A percentile compares a stretch with the other conserved stretches of the same genome.
Evolutionary conservation across 2,888 invertebrate genomes (phyloP).

Genomic region (Mythimna impura): DNA sequence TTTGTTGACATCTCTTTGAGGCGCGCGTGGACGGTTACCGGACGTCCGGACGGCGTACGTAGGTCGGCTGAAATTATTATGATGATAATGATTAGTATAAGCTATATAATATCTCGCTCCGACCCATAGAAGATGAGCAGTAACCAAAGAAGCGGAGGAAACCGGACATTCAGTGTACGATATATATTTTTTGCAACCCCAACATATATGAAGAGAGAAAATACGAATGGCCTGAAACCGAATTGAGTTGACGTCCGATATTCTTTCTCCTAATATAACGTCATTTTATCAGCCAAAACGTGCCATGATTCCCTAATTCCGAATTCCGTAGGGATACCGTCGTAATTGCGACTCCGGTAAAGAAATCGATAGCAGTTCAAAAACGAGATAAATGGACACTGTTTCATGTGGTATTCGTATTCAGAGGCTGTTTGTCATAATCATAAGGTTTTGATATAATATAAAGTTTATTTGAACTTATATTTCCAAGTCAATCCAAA

Average conservation of each 20-base stretch:
- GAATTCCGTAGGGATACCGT: constrained; percentile 4
- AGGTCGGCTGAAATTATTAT: too few species aligned
- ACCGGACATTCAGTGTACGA: too few species aligned
- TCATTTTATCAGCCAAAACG: constrained; percentile 40
- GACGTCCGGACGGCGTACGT: too few species aligned
- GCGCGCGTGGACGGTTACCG: too few species aligned
- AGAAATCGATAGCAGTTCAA: constrained; percentile 24
- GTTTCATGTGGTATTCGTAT: constrained; percentile 24
- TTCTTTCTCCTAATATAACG: constrained; percentile 19
- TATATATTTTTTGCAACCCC: too few species aligned
- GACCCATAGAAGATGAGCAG: too few species aligned
- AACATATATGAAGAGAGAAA: not conserved
- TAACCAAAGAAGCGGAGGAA: too few species aligned
- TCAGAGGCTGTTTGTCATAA: not conserved
- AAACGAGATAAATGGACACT: constrained; percentile 28
- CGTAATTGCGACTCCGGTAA: constrained; percentile 35
- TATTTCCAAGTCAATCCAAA: too few species aligned
- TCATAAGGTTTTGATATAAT: constrained; percentile 1
- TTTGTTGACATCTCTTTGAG: too few species aligned
- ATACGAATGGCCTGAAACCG: not conserved
- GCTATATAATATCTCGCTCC: too few species aligned
- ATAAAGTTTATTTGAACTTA: too few species aligned
- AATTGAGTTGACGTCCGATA: not conserved
- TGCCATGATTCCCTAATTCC: constrained; percentile 37
- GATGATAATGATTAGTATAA: too few species aligned